These are phyloP conservation scores for Thecophora atra DNA, from an alignment of 2,888 invertebrate genomes.

Conservation along the genomic window DNA sequence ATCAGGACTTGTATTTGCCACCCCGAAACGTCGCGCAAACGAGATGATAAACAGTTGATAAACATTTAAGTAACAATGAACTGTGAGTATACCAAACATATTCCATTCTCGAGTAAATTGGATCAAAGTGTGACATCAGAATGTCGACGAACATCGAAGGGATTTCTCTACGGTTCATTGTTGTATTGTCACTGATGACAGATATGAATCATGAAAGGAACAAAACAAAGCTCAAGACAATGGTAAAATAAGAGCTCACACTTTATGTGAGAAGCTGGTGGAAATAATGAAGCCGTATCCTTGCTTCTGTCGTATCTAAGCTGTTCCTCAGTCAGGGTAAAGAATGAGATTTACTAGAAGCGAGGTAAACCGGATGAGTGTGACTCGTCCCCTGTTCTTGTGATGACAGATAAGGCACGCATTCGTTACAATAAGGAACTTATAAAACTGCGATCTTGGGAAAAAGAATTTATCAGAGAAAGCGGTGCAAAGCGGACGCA, in stretches of 20 bases:
- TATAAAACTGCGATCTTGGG: slow-evolving; percentile 48
- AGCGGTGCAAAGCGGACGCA: not conserved
- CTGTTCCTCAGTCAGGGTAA: not conserved
- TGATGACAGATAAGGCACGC: slow-evolving; percentile 52
- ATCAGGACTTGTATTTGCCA: too few relatives aligned
- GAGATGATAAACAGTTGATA: too few relatives aligned
- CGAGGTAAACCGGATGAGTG: not conserved
- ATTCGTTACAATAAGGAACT: slow-evolving; percentile 54
- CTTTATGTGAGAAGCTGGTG: slow-evolving; percentile 1
- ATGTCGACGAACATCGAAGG: not conserved
- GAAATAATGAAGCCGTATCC: not conserved
- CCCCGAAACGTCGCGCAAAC: too few relatives aligned
- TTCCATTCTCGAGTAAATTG: too few relatives aligned
- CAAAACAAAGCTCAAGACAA: not conserved
- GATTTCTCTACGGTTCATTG: not conserved
- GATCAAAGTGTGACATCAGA: too few relatives aligned
- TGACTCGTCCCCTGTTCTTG: not conserved
- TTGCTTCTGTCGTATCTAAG: not conserved
- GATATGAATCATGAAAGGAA: not conserved
- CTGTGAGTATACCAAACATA: too few relatives aligned
- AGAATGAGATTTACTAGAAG: not conserved
- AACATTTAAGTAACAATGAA: too few relatives aligned
- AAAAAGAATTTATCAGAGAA: not conserved
- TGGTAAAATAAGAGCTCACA: not conserved
- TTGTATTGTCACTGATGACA: too few relatives aligned